Base-by-base conservation (phyloP, 2,888 invertebrate species). In the Julus scandinavius region DNA sequence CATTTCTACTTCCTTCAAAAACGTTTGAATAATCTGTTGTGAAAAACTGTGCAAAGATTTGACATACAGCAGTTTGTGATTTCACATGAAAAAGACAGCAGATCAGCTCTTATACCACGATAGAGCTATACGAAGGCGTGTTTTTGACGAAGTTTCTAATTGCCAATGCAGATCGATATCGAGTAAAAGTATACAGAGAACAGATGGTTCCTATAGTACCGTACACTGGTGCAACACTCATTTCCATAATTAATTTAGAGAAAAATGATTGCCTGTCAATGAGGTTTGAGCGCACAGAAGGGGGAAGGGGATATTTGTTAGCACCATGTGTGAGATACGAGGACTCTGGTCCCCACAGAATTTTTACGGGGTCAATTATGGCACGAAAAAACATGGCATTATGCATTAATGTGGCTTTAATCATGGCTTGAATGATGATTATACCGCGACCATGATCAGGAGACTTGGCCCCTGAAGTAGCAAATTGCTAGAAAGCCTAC, bases 261-360 rank as follows among this genome's bases (percentile, higher is more conserved):
- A 72, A 72, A 72, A 72, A 72, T 72, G 72, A 72, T 72, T 72
- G 72, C 72, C 72, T 72, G 72, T 72, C 72, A 72, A 72, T 72
- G 72, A 29, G 72, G 72, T 72, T 72, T 72, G 72, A 3, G 72
- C 72, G 29, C 72, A 29, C 29, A 29, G 29, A 13, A 29, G 72
- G 29, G 72, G 29, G 6, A 63, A 6, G 45, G 45, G 45, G 45
- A n/a, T 29, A 29, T 72, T 29, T 29, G 72, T 72, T 29, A 29
- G 13, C 72, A 72, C 72, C 72, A 72, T 72, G 72, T 72, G 72
- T 29, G 11, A 29, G 9, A 20, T 29, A 4, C 63, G 29, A 15
- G 72, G 72, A 11, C 4, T 20, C n/a, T 7, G 20, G 7, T 4
- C 63, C 72, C 29, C 72, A 29, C 3, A n/a, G 72, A 29, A 63